phyloP scores from a whole-genome alignment of 2,113 vertebrate species.

The Ascaphus truei region DNA sequence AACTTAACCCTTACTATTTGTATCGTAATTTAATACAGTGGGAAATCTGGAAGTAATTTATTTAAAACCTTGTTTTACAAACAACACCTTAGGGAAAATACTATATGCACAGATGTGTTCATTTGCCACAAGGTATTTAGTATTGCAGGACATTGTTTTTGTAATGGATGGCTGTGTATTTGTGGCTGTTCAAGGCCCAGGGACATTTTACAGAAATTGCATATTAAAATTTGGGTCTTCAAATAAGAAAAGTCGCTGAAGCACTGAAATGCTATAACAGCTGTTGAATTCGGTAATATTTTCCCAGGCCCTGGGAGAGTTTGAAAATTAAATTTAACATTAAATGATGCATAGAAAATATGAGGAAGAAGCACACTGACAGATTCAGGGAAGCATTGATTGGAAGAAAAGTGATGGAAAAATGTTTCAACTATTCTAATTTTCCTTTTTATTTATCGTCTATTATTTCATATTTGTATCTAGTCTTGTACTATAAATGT shows the following conservation, averaged over 20 bases:
- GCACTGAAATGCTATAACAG: conserved; percentile 6
- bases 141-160: conserved; percentile 8
- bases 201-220: conserved; percentile 11
- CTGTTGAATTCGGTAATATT: conserved; percentile 21
- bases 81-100: background rate
- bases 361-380: background rate
- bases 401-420: background rate
- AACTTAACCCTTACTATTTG: too few relatives aligned
- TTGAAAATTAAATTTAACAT: conserved; percentile 25
- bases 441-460: background rate
- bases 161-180: conserved; percentile 19
- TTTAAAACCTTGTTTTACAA: background rate
- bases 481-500: background rate
- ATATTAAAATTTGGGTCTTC: conserved; percentile 4
- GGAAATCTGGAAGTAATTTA: background rate
- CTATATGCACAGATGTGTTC: background rate
- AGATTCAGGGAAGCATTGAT: background rate
- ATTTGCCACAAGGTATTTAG: conserved; percentile 15
- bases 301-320: conserved; percentile 3
- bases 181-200: background rate
- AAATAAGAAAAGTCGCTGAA: conserved; percentile 24
- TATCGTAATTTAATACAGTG: too few relatives aligned
- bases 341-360: conserved; percentile 27
- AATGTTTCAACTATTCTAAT: background rate
- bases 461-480: background rate